Evolutionary conservation across 2,113 vertebrate species (phyloP), one percentile per base, ranked within the genome.

Genomic region (Sterna hirundo): DNA sequence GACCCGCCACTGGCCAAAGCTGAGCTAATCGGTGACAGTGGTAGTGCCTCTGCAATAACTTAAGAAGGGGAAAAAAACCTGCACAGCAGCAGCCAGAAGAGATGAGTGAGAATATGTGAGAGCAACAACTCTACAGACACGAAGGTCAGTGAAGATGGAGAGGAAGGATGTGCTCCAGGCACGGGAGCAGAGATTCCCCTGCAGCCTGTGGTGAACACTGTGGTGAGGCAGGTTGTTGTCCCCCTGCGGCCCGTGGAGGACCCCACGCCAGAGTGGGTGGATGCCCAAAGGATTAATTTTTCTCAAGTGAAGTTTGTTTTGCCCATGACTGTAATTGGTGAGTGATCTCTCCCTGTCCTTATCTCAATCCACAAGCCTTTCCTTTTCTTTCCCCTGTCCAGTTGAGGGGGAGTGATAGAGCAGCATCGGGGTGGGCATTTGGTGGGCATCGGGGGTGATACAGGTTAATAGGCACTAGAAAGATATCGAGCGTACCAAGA

Each of bases 401-500:
- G 14, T 9, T 36, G 58, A n/a, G 34, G 58, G 12, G 57, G 32
- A n/a, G 34, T 23, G 34, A 60, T 22, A 36, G 58, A 60, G 58
- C 21, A 3, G 34, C 58, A n/a, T n/a, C n/a, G n/a, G n/a, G n/a
- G n/a, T n/a, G n/a, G n/a, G n/a, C n/a, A n/a, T 60, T 36, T 55
- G 52, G 52, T 30, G 27, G 52, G 52, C 52, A 18, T 6, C 27
- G 11, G 22, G 88, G 44, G 40, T 23, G 46, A 49, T 74, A 19
- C 32, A 64, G 18, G n/a, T 61, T 86, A 60, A 51, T 38, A 58
- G 54, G 44, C 36, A 42, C 40, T 40, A 66, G 51, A 64, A 78
- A 29, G 22, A 16, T 29, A 52, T 12, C 0, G 2, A 47, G 17
- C 23, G 19, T 18, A 34, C 6, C 16, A 70, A 27, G n/a, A 83